Evolutionary conservation across 2,888 invertebrate genomes (phyloP).

Genomic region (Copidosoma aretas): DNA sequence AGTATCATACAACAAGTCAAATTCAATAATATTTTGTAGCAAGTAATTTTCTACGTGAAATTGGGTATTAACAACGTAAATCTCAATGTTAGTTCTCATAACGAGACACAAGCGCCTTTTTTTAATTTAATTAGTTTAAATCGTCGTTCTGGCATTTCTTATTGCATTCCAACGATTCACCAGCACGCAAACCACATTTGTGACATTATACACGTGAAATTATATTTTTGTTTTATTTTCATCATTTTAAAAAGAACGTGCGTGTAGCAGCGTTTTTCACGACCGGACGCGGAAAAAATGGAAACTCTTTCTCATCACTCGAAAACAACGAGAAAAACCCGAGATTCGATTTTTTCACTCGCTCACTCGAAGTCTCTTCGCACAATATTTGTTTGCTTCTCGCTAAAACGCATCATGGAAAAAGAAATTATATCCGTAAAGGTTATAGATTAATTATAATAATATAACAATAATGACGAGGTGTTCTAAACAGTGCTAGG

Average conservation of each 20-base stretch:
- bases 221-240: background rate
- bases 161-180: background rate
- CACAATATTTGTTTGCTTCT: slow-evolving; percentile 3
- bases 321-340: slow-evolving; percentile 4
- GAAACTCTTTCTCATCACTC: slow-evolving; percentile 1
- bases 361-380: background rate
- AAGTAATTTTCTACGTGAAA: slow-evolving; percentile 24
- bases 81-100: slow-evolving; percentile 31
- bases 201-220: slow-evolving; percentile 7
- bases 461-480: slow-evolving; percentile 61
- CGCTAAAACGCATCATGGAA: slow-evolving; percentile 19
- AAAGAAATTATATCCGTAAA: slow-evolving; percentile 33
- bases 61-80: slow-evolving; percentile 22
- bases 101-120: slow-evolving; percentile 29
- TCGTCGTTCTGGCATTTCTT: slow-evolving; percentile 17
- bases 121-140: slow-evolving; percentile 3
- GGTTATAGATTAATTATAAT: slow-evolving; percentile 52
- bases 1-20: slow-evolving; percentile 35
- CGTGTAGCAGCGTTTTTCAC: slow-evolving; percentile 17
- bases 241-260: slow-evolving; percentile 13
- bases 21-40: slow-evolving; percentile 19
- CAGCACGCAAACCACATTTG: slow-evolving; percentile 10
- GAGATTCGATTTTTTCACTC: slow-evolving; percentile 3
- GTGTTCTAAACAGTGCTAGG: slow-evolving; percentile 63
- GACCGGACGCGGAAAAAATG: slow-evolving; percentile 12